Base-by-base conservation (phyloP, 2,797 vertebrate genomes). In the Sphaeramia orbicularis region DNA sequence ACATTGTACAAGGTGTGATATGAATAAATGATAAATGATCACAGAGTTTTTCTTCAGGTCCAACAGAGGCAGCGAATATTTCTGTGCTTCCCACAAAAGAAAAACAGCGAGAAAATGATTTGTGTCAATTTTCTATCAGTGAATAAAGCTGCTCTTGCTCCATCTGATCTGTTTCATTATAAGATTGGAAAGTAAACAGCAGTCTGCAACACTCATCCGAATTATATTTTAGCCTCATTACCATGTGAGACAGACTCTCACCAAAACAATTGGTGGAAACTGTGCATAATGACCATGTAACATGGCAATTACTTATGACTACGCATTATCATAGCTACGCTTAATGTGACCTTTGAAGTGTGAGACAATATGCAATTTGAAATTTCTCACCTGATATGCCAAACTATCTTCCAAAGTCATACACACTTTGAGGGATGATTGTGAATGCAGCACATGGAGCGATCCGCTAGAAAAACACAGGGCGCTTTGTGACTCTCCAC, bases 301-400 rank as follows among this genome's bases (percentile, higher is more conserved):
- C 59, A 42, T 19, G 48, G 72, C 71, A 72, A 79, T 78, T 73
- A 70, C 79, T 71, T 69, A 66, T 50, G 76, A 79, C 59, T 56
- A 3, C 2, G 27, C 21, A 66, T 75, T 82, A 77, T 82, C 44
- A 38, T 38, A 38, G 68, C 41, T 67, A 61, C 0, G 18, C 75
- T 74, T 71, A 76, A 67, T 71, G 61, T 78, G 61, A 76, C 68
- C 65, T 86, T 76, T 86, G 65, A 74, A 81, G 74, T 65, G 19
- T 68, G 48, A 35, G 65, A 65, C 71, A 73, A 74, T 71, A 62
- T 74, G 77, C 65, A 80, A 80, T 83, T 83, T 71, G 52, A 59
- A 83, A 73, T 76, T 58, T 62, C 61, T 76, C 65, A 67, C 58
- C 76, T 50, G 54, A 67, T 64, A 14, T 27, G 27, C 70, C 49